Conservation (phyloP, 2,888 invertebrate genomes). For the Oithona nana region DNA sequence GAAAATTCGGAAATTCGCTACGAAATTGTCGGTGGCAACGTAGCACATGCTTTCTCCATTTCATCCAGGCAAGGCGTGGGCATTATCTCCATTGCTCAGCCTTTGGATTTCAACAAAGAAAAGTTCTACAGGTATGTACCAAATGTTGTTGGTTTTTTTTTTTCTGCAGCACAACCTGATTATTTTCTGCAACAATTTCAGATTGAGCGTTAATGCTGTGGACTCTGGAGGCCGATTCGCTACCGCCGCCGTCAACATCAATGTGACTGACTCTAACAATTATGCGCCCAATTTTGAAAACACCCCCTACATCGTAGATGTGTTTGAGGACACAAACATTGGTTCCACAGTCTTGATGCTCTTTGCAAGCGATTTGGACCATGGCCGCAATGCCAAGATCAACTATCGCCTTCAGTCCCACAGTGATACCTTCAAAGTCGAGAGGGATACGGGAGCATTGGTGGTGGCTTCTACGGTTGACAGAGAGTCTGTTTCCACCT, state of each 20-base stretch:
- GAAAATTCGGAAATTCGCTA: conserved; percentile 46
- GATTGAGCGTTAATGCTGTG: conserved; percentile 44
- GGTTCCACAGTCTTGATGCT: conserved; percentile 49
- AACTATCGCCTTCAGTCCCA: conserved; percentile 28
- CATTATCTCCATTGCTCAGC: conserved; percentile 56
- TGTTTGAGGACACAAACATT: conserved; percentile 77
- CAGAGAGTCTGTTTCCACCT: conserved; percentile 36
- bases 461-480: conserved; percentile 66
- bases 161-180: no score
- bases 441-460: conserved; percentile 80
- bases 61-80: conserved; percentile 75
- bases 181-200: no score
- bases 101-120: conserved; percentile 78
- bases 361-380: conserved; percentile 30
- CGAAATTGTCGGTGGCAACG: conserved; percentile 28
- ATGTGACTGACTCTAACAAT: conserved; percentile 85
- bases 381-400: conserved; percentile 30
- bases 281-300: conserved; percentile 81
- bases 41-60: conserved; percentile 47
- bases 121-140: conserved; percentile 30
- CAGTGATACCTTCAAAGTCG: conserved; percentile 53
- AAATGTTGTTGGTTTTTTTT: no score
- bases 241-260: conserved; percentile 71
- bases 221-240: conserved; percentile 76
- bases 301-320: conserved; percentile 67